Conservation (phyloP, 2,797 vertebrate genomes). For the Hirundo rustica region DNA sequence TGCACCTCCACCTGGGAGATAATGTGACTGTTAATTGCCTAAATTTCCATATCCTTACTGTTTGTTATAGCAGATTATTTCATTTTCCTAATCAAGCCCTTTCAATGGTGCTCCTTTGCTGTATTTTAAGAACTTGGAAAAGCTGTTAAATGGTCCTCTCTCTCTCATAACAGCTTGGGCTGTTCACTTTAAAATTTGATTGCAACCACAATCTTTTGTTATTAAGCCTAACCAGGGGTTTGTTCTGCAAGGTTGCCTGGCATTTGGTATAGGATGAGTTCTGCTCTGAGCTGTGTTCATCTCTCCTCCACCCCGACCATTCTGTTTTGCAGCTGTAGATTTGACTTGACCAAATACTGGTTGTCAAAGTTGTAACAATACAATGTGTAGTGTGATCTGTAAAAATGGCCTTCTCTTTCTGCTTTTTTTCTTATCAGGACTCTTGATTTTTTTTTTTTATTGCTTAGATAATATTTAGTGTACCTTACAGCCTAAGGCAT, state of each 20-base stretch:
- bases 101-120: not conserved
- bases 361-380: not conserved
- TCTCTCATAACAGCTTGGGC: not conserved
- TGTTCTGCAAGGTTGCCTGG: not conserved
- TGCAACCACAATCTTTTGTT: not conserved
- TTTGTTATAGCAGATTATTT: not conserved
- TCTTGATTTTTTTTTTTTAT: not conserved
- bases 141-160: not conserved
- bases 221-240: not conserved
- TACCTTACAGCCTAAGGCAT: not conserved
- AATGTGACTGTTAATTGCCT: not conserved
- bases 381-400: not conserved
- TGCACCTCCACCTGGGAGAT: not conserved
- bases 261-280: not conserved
- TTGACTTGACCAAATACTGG: not conserved
- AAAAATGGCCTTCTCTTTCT: not conserved
- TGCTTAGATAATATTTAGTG: not conserved
- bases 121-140: not conserved
- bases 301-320: not conserved
- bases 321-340: not conserved
- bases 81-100: not conserved
- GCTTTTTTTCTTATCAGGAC: not conserved
- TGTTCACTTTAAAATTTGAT: not conserved
- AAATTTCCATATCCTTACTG: not conserved
- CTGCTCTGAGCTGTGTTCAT: not conserved